Evolutionary conservation across 2,113 vertebrate genomes (phyloP), one percentile per base, ranked within the genome.

Genomic region (Corynorhinus townsendii): DNA sequence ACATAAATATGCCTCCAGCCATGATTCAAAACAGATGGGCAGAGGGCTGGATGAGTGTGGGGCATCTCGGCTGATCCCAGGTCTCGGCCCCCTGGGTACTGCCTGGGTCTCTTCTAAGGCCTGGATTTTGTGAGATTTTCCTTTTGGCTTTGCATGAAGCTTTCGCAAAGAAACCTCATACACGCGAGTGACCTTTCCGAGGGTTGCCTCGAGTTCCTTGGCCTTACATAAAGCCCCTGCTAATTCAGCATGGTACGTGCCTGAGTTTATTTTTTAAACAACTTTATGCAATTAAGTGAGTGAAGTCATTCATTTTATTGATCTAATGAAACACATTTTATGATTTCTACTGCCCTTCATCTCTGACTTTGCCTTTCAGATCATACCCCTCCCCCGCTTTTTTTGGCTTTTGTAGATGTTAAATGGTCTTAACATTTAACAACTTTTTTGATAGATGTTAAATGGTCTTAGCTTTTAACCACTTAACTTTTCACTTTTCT

Each of bases 1-100:
- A 59, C 95, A 95, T 96, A 97, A 98, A 97, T 98, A 95, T 90
- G 97, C 97, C 97, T 97, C 97, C 93, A 97, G 95, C 95, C 94
- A 11, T 90, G 96, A 98, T 98, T 96, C 97, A 97, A 98, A 98
- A 94, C 98, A 98, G 97, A 98, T 98, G 98, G 98, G 96, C n/a
- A 35, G 97, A 95, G 96, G 59, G 0, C 93, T 93, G 95, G 96
- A 96, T 96, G 16, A 82, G 84, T 75, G 96, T 96, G 96, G 95
- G 97, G 95, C 92, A 87, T 1, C 73, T 82, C 33, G 11, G 95
- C 86, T 1, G 87, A 79, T 90, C 59, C 96, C 90, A 75, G 86
- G 80, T 2, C 62, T 20, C 35, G 71, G 95, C 93, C 89, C 91
- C 81, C 86, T 96, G 45, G 35, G 93, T 91, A 49, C 1, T 0